A percentile compares a stretch with the other conserved stretches of the same genome.
These are phyloP conservation scores for Trichomycterus rosablanca DNA, from an alignment of 2,113 vertebrate species.

Conservation along the genomic window DNA sequence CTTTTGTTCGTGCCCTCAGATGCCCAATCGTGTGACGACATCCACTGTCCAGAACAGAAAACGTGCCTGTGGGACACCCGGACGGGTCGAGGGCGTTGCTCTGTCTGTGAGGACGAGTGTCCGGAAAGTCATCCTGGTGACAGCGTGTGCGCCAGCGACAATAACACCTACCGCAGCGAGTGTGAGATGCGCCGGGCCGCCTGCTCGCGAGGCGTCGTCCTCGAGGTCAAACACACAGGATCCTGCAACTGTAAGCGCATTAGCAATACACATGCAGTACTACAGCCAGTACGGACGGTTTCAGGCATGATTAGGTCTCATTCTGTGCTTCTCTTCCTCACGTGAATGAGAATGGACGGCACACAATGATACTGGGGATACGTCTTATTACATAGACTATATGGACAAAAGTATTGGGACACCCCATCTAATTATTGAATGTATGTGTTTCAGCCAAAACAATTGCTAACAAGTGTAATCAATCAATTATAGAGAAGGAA, in stretches of 20 bases:
- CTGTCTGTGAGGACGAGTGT: constrained; percentile 74
- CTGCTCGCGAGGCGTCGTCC: constrained; percentile 75
- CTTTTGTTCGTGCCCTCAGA: constrained; percentile 60
- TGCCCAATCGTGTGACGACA: constrained; percentile 84
- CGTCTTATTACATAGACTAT: too few species aligned
- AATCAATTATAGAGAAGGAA: too few species aligned
- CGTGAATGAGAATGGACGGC: too few species aligned
- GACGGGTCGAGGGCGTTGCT: constrained; percentile 77
- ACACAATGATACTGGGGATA: too few species aligned
- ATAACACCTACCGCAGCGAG: constrained; percentile 80
- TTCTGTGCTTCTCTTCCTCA: too few species aligned
- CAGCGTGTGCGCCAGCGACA: constrained; percentile 83
- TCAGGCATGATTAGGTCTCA: too few species aligned
- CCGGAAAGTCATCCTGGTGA: constrained; percentile 78
- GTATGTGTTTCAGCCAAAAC: too few species aligned
- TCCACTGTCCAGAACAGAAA: constrained; percentile 77
- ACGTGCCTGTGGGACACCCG: constrained; percentile 82
- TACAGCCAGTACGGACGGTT: too few species aligned
- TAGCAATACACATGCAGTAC: neutral
- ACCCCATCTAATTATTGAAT: too few species aligned
- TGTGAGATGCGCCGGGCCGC: constrained; percentile 82
- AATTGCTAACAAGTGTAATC: too few species aligned
- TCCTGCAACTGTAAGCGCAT: constrained; percentile 89
- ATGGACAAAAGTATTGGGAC: too few species aligned
- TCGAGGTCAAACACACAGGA: constrained; percentile 85